phyloP scores from a whole-genome alignment of 1,140 invertebrate species.

The Aphis gossypii region DNA sequence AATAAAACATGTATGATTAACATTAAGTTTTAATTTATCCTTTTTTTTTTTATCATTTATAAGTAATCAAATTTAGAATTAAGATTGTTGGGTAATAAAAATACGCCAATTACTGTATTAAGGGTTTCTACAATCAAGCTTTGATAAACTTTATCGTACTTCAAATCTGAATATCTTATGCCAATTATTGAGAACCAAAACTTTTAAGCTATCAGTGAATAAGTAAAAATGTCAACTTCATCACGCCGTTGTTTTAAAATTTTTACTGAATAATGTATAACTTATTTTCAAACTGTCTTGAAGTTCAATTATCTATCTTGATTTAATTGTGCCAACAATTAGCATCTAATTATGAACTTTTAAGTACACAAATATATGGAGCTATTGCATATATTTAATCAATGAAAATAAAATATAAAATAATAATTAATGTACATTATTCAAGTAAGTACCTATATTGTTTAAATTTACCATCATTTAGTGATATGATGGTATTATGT shows the following conservation, averaged over 20 bases:
- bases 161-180: not conserved
- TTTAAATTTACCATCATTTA: no score
- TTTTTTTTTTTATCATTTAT: not conserved
- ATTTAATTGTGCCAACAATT: not conserved
- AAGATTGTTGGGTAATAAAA: not conserved
- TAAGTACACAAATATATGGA: not conserved
- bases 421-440: no score
- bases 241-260: not conserved
- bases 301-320: not conserved
- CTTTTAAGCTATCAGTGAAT: not conserved
- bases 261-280: not conserved
- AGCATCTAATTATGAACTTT: not conserved
- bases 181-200: not conserved
- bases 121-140: not conserved
- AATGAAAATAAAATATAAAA: not conserved
- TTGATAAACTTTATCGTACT: conserved; percentile 9
- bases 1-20: not conserved
- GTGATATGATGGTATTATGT: no score
- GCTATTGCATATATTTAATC: not conserved
- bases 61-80: not conserved
- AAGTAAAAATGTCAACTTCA: no score
- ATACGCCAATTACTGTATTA: not conserved
- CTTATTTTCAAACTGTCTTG: not conserved
- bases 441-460: no score
- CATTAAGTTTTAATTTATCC: not conserved